Evolutionary conservation across 2,113 vertebrate species (phyloP).

Genomic region (Cichladusa arquata): DNA sequence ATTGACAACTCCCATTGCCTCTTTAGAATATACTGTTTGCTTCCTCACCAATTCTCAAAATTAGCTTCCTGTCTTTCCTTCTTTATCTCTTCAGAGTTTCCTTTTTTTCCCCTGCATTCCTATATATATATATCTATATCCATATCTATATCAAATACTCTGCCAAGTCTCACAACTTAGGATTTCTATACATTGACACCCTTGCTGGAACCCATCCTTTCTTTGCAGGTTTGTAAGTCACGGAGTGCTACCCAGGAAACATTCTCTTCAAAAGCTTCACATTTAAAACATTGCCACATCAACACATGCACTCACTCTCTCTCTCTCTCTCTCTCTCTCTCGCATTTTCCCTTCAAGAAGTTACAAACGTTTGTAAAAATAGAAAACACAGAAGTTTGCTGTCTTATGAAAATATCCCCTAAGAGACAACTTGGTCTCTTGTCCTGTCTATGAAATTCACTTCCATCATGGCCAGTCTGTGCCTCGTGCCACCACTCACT

Average conservation of each 20-base stretch:
- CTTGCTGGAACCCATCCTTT: not conserved
- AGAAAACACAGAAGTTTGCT: not conserved
- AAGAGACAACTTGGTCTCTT: not conserved
- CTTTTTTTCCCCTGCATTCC: not conserved
- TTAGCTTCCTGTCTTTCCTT: not conserved
- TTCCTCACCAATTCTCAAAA: not conserved
- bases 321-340: not conserved
- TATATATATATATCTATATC: not conserved
- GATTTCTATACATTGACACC: not conserved
- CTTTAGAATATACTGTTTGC: not conserved
- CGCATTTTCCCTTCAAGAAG: not conserved
- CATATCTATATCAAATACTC: not conserved
- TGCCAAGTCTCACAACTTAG: not conserved
- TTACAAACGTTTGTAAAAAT: not conserved
- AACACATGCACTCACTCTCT: not conserved
- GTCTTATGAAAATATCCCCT: not conserved
- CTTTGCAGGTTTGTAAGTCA: not conserved
- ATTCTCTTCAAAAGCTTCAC: not conserved
- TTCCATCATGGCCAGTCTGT: not conserved
- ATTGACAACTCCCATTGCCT: not conserved
- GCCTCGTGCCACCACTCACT: accelerated
- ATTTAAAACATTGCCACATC: not conserved
- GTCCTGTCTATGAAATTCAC: not conserved
- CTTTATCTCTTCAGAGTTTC: not conserved
- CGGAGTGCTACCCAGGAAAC: not conserved